Evolutionary conservation across 2,113 vertebrate species (phyloP).

Genomic region (Boulengerochromis microlepis): DNA sequence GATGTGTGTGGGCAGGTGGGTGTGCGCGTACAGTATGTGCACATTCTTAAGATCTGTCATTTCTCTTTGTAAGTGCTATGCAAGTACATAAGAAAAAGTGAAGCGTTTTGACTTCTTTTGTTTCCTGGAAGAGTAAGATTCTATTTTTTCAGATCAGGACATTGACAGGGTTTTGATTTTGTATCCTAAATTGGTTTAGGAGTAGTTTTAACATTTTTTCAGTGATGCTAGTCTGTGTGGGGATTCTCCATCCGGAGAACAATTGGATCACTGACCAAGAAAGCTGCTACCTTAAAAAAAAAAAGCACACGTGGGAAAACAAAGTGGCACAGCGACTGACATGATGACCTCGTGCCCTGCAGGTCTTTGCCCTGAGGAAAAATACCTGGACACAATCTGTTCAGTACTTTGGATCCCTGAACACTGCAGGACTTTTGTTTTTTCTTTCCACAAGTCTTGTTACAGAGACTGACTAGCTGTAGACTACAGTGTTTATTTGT

Average conservation of each 20-base stretch:
- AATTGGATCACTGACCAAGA: conserved; percentile 6
- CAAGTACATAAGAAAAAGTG: conserved; percentile 73
- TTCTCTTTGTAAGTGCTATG: conserved; percentile 78
- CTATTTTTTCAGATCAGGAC: conserved; percentile 69
- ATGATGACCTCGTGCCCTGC: conserved; percentile 24
- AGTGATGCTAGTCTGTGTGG: not conserved
- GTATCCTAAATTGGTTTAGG: conserved; percentile 34
- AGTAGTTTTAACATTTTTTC: conserved; percentile 1
- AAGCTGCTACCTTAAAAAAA: not conserved
- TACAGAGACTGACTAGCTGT: conserved; percentile 37
- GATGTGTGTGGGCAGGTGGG: conserved; percentile 23
- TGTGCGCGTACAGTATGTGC: conserved; percentile 25
- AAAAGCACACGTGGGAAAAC: conserved; percentile 13
- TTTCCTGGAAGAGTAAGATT: conserved; percentile 63
- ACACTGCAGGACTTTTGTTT: conserved; percentile 27
- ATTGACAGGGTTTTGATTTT: conserved; percentile 67
- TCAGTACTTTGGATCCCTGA: conserved; percentile 29
- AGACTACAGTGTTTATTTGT: conserved; percentile 47
- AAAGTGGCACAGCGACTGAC: conserved; percentile 4
- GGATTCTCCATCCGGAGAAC: conserved; percentile 26
- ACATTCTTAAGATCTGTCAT: conserved; percentile 50
- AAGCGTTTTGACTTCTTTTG: conserved; percentile 68
- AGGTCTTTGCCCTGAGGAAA: conserved; percentile 12
- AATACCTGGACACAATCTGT: not conserved
- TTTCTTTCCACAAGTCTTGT: conserved; percentile 23